Evolutionary conservation across 1,140 invertebrate genomes (phyloP).

Genomic region (Akabosia matsudoensis): DNA sequence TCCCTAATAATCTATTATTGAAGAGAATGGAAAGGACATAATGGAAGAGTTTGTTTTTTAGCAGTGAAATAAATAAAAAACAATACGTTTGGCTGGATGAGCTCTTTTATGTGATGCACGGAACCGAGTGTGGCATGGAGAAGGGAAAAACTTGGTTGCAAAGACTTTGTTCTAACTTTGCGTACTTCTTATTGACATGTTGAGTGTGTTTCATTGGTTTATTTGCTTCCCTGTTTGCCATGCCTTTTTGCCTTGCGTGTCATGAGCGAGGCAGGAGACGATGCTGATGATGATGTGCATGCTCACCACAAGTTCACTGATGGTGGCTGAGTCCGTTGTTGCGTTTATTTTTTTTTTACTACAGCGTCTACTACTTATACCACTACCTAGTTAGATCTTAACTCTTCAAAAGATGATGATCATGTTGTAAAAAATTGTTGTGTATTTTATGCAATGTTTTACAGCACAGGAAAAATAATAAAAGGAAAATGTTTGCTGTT

Average conservation of each 20-base stretch:
- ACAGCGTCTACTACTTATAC: not conserved
- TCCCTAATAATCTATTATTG: not conserved
- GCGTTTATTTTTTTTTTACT: not conserved
- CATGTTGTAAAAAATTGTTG: not conserved
- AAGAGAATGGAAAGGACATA: not conserved
- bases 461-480: no score
- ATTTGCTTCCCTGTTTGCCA: not conserved
- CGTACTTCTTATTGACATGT: not conserved
- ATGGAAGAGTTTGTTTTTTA: not conserved
- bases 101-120: no score
- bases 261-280: not conserved
- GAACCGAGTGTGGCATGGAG: not conserved
- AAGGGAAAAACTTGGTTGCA: not conserved
- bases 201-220: slow-evolving; percentile 6
- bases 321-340: slow-evolving; percentile 8
- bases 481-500: not conserved
- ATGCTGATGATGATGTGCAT: slow-evolving; percentile 7
- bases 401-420: not conserved
- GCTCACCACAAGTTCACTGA: slow-evolving; percentile 13
- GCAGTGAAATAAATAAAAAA: not conserved
- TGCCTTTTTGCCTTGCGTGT: slow-evolving; percentile 22
- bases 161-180: not conserved
- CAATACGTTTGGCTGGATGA: no score
- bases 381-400: not conserved
- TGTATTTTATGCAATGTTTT: not conserved